phyloP scores from a whole-genome alignment of 2,888 invertebrate genomes.

The Pharmacophagus antenor region DNA sequence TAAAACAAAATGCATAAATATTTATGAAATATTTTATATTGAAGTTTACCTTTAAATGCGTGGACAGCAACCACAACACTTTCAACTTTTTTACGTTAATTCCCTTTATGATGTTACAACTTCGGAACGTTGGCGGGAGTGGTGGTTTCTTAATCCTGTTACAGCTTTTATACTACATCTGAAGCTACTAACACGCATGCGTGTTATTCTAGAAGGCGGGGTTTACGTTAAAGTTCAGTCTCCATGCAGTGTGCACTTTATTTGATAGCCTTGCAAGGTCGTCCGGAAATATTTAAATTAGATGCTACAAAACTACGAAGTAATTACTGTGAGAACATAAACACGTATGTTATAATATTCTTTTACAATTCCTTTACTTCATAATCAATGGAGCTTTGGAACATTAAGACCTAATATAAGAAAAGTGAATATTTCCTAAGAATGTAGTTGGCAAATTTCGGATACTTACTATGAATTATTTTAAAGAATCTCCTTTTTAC shows the following conservation, averaged over 20 bases:
- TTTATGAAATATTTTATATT: neutral
- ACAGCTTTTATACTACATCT: constrained; percentile 57
- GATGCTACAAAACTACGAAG: constrained; percentile 24
- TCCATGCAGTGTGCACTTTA: constrained; percentile 51
- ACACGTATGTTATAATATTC: too few relatives aligned
- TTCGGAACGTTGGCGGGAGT: constrained; percentile 57
- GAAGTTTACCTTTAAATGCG: constrained; percentile 29
- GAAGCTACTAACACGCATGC: constrained; percentile 52
- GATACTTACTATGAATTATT: too few relatives aligned
- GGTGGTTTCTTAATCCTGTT: constrained; percentile 39
- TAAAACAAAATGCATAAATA: too few relatives aligned
- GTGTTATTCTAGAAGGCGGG: constrained; percentile 45
- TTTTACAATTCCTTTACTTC: neutral
- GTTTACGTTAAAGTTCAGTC: constrained; percentile 38
- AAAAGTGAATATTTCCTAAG: too few relatives aligned
- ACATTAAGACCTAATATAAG: too few relatives aligned
- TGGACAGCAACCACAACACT: constrained; percentile 37
- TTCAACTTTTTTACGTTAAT: constrained; percentile 38
- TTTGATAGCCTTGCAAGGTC: constrained; percentile 48
- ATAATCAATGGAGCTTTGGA: too few relatives aligned
- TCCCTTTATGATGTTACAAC: constrained; percentile 33
- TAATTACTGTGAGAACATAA: neutral
- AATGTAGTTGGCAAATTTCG: too few relatives aligned
- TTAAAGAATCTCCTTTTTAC: too few relatives aligned
- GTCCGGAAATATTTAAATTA: constrained; percentile 38